A percentile compares a stretch with the other conserved stretches of the same genome.
phyloP scores from a whole-genome alignment of 2,888 invertebrate genomes.

The Acronicta aceris region DNA sequence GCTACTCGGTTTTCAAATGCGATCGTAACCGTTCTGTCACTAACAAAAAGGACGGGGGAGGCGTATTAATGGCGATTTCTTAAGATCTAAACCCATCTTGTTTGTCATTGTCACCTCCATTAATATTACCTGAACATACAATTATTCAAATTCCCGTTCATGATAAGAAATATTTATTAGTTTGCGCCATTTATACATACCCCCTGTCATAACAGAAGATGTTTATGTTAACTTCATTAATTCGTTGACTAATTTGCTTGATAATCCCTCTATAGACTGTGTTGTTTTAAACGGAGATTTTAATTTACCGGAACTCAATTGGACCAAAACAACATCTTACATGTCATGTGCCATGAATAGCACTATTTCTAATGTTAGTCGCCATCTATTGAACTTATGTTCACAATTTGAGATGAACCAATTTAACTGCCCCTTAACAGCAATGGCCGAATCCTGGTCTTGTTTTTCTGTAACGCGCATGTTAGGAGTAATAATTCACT shows the following conservation, averaged over 20 bases:
- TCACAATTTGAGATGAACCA: conserved; percentile 3
- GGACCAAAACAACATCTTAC: neutral
- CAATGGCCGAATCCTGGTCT: neutral
- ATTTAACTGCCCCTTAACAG: neutral
- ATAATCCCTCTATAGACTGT: neutral
- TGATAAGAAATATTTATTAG: neutral
- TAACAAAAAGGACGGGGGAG: neutral
- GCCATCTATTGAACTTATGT: conserved; percentile 3
- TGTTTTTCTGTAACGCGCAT: neutral
- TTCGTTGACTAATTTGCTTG: neutral
- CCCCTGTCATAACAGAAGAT: neutral
- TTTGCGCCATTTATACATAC: neutral
- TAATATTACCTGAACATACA: neutral
- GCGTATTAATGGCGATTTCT: neutral
- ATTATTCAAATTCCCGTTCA: neutral
- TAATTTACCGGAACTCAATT: conserved; percentile 4
- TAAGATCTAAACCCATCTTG: neutral
- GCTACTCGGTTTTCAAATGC: neutral
- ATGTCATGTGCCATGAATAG: neutral
- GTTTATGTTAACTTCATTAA: conserved; percentile 2
- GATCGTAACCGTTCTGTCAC: neutral
- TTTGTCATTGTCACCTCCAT: neutral
- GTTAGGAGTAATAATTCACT: neutral
- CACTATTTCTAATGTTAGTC: neutral
- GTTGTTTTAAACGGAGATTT: conserved; percentile 4